A percentile compares a stretch with the other conserved stretches of the same genome.
These are phyloP conservation scores for Ascaphus truei DNA, from an alignment of 2,113 vertebrate genomes.

Conservation along the genomic window DNA sequence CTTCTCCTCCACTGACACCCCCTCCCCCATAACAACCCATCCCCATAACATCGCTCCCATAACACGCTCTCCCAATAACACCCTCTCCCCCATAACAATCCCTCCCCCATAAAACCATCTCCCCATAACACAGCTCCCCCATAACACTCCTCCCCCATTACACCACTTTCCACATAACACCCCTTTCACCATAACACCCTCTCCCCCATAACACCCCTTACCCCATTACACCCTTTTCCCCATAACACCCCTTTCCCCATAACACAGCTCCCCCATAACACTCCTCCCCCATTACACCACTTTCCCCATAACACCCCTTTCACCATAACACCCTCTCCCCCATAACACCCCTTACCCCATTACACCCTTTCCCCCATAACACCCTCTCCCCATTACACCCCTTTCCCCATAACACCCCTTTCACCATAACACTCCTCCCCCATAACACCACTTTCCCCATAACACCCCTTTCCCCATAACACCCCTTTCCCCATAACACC, in stretches of 20 bases:
- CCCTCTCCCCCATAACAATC: not conserved
- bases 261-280: not conserved
- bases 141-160: slow-evolving; percentile 16
- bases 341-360: not conserved
- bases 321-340: not conserved
- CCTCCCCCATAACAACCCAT: not conserved
- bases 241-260: not conserved
- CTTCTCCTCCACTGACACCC: not conserved
- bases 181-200: not conserved
- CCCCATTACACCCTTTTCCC: not conserved
- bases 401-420: slow-evolving; percentile 9
- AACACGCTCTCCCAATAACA: not conserved
- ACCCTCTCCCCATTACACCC: too few relatives aligned
- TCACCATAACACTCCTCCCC: not conserved
- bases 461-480: too few relatives aligned
- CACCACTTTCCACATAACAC: not conserved
- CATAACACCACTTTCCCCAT: not conserved
- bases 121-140: not conserved
- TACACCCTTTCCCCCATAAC: not conserved
- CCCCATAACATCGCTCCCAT: too few relatives aligned
- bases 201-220: not conserved
- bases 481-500: too few relatives aligned
- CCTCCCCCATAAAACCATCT: too few relatives aligned
- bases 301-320: not conserved
- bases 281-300: slow-evolving; percentile 17